A percentile compares a stretch with the other conserved stretches of the same genome.
These are phyloP conservation scores for Melinopterus prodromus DNA, from an alignment of 2,888 invertebrate species.

Conservation along the genomic window DNA sequence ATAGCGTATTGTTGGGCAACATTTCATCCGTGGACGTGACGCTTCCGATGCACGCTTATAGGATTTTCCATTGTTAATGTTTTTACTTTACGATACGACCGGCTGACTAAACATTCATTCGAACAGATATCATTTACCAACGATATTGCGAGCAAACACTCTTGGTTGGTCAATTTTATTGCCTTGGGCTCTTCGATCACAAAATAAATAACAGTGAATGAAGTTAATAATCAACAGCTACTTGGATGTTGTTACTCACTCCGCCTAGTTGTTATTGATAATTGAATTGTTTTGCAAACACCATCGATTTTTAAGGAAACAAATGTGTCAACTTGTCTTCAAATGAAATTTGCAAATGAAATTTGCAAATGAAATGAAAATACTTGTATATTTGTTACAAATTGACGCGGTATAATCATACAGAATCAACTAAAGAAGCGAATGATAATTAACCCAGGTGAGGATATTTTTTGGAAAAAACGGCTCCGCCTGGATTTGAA, in stretches of 20 bases:
- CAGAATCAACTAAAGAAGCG: too few species aligned
- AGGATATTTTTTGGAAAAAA: too few species aligned
- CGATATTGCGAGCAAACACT: not conserved
- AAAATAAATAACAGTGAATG: not conserved
- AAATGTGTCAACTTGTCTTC: not conserved
- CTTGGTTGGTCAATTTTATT: not conserved
- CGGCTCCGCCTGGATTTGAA: too few species aligned
- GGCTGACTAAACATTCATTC: not conserved
- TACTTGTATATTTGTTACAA: too few species aligned
- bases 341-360: not conserved
- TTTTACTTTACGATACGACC: not conserved
- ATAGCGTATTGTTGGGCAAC: slow-evolving; percentile 4
- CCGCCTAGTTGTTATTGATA: not conserved
- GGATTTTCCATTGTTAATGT: not conserved
- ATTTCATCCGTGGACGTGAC: slow-evolving; percentile 4
- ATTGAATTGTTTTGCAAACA: not conserved
- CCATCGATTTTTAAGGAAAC: not conserved
- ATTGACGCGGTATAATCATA: too few species aligned
- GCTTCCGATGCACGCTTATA: not conserved
- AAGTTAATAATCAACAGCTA: not conserved
- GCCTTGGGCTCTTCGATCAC: too few species aligned
- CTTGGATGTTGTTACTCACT: not conserved
- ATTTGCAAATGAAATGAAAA: too few species aligned
- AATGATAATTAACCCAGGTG: too few species aligned
- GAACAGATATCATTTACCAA: not conserved